Base-by-base conservation (phyloP, 2,113 vertebrate genomes). In the Sclerurus mexicanus region DNA sequence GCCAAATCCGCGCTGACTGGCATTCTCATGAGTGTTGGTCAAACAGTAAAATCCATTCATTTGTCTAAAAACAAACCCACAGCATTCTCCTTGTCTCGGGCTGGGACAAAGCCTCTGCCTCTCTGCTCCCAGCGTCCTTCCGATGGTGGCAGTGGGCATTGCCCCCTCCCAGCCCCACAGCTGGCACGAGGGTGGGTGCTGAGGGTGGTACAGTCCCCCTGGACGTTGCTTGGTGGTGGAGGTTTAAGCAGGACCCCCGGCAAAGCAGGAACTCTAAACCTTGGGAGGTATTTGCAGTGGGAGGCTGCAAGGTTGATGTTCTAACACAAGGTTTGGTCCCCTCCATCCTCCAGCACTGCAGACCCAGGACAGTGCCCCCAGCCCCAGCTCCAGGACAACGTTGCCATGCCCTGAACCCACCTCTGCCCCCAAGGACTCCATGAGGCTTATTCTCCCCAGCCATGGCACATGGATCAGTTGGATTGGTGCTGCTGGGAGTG, bases 31-130 rank as follows among this genome's bases (percentile, higher is more conserved):
- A 46, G 94, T 2, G 62, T 12, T 46, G 94, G 75, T 73, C 92
- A 84, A 69, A 97, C 94, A 92, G 75, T 86, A 31, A 42, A 69
- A 79, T 8, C 94, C 90, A 66, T 94, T 95, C 92, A 90, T 90
- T 31, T 33, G 40, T 16, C 64, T 19, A 0, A 80, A 80, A 90
- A 71, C 85, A 86, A 92, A 74, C 62, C 83, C 79, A 23, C 85
- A 8, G 85, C 71, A 2, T 78, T 89, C 74, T 63, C 82, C 92
- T 30, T 16, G 39, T 39, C 87, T 44, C 3, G 1, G 62, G 22
- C 24, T 15, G 89, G 74, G 69, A 95, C 78, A 87, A 84, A 91
- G 95, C 1, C 89, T 6, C 49, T 75, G 81, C 47, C 76, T 87
- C 81, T 67, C 64, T 14, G 53, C 60, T 82, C 85, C 60, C 47